Evolutionary conservation across 1,140 invertebrate genomes (phyloP), one percentile per base, ranked within the genome.

Genomic region (Lepidurus couesii): DNA sequence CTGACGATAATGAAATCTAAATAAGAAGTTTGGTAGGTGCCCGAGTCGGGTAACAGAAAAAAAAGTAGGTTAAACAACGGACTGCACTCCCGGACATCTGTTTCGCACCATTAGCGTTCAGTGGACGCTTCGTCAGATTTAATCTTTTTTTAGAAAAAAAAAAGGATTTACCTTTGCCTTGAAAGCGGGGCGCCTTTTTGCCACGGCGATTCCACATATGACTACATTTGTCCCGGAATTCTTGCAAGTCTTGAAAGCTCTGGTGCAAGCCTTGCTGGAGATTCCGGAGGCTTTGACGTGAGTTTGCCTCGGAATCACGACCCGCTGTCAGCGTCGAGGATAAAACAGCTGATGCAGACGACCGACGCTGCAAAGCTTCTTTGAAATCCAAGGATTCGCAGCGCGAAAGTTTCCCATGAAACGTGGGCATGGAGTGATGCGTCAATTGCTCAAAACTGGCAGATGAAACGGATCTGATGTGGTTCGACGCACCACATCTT

Each of bases 181-280:
- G 73, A 47, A 74, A 42, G 74, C 44, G 34, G 34, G 75, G 73
- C 47, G n/a, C 44, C 73, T 79, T 79, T 74, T 79, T 79, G 16
- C 78, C 53, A 42, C 44, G 34, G 21, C 75, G 74, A 45, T 74
- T 75, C 44, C 74, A 24, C 44, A 79, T 43, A 0, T 79, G 73
- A 44, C 78, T 75, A 44, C 78, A 79, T 44, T 75, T 74, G 10
- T 79, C 78, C 74, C 73, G 74, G 44, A 74, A 79, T 44, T 79
- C 78, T 6, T 73, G 65, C 7, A 79, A 74, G 24, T 75, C 74
- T 75, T 79, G 78, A 44, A 79, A 75, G 26, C 78, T 75, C n/a
- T 24, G 73, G 26, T 75, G 73, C 73, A 79, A 75, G 43, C 74
- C 74, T 75, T 79, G 44, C 21, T 79, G 78, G 45, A 79, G 42